Conservation (phyloP, 2,797 vertebrate genomes). For the Oreonectes daqikongensis region DNA sequence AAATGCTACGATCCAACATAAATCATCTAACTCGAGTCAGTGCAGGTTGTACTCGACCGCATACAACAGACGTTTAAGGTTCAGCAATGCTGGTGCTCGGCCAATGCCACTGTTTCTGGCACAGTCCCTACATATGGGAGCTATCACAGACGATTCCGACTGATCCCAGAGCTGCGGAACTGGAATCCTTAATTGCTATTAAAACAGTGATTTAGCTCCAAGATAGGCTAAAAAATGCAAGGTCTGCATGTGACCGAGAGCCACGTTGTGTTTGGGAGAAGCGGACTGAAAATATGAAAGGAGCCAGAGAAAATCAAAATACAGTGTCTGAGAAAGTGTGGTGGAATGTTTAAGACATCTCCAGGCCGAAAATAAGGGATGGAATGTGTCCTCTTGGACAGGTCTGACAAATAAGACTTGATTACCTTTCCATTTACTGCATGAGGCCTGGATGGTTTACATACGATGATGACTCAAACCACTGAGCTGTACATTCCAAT, state of each 20-base stretch:
- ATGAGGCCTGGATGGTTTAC: constrained; percentile 18
- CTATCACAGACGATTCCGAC: constrained; percentile 38
- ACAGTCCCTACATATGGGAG: constrained; percentile 41
- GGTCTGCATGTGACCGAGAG: constrained; percentile 23
- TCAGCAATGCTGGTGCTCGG: constrained; percentile 25
- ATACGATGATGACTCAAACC: constrained; percentile 19
- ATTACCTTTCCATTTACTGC: constrained; percentile 39
- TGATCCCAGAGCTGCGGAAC: constrained; percentile 35
- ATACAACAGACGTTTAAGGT: constrained; percentile 31
- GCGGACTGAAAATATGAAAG: constrained; percentile 18
- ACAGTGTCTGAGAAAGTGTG: constrained; percentile 41
- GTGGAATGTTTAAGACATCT: constrained; percentile 49
- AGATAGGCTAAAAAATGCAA: constrained; percentile 7
- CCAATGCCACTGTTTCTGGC: constrained; percentile 49
- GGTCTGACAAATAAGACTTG: constrained; percentile 35
- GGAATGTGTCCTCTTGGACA: constrained; percentile 30
- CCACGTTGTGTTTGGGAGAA: constrained; percentile 37
- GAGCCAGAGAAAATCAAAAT: constrained; percentile 8
- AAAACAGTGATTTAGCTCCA: constrained; percentile 26
- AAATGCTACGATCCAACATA: constrained; percentile 31
- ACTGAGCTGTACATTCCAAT: constrained; percentile 19
- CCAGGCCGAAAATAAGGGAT: constrained; percentile 23
- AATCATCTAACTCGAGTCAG: constrained; percentile 32
- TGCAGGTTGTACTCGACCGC: constrained; percentile 27
- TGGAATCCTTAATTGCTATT: constrained; percentile 25